Evolutionary conservation across 1,140 invertebrate species (phyloP).

Genomic region (Drosophila leontia): DNA sequence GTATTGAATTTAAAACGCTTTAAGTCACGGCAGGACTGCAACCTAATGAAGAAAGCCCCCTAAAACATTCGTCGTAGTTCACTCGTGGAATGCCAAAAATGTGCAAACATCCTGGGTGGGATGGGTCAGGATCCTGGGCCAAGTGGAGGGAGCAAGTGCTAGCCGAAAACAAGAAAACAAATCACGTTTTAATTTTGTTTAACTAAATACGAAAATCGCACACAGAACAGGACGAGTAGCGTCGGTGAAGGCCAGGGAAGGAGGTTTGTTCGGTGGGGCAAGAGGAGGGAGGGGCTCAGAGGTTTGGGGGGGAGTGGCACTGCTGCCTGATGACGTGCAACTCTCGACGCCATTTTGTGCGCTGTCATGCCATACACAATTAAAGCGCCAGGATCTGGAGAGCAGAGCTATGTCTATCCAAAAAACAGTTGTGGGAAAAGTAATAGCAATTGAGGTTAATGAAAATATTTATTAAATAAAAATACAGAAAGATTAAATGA

Average conservation of each 20-base stretch:
- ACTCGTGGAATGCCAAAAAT: slow-evolving; percentile 69
- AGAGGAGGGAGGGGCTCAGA: not conserved
- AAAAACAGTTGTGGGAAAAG: not conserved
- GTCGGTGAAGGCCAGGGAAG: slow-evolving; percentile 1
- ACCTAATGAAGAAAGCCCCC: slow-evolving; percentile 49
- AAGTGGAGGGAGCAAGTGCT: slow-evolving; percentile 53
- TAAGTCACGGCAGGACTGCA: slow-evolving; percentile 45
- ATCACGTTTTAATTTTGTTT: slow-evolving; percentile 84
- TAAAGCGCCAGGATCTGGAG: slow-evolving; percentile 64
- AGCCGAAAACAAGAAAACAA: slow-evolving; percentile 82
- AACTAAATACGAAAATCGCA: slow-evolving; percentile 82
- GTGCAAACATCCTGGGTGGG: slow-evolving; percentile 52
- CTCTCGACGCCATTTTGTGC: slow-evolving; percentile 82
- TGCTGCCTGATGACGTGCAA: slow-evolving; percentile 77
- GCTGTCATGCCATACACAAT: slow-evolving; percentile 82
- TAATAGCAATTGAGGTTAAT: not conserved
- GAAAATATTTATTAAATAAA: not conserved
- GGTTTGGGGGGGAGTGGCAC: slow-evolving; percentile 9
- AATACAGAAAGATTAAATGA: not conserved
- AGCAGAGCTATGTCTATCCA: slow-evolving; percentile 51
- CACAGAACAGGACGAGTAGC: slow-evolving; percentile 28
- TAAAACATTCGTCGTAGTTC: slow-evolving; percentile 40
- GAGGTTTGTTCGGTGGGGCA: not conserved
- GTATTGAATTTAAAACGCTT: slow-evolving; percentile 75
- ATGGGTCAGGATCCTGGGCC: slow-evolving; percentile 9